Evolutionary conservation across 1,140 invertebrate species (phyloP), one percentile per base, ranked within the genome.

Genomic region (Gonatopus flavifemur): DNA sequence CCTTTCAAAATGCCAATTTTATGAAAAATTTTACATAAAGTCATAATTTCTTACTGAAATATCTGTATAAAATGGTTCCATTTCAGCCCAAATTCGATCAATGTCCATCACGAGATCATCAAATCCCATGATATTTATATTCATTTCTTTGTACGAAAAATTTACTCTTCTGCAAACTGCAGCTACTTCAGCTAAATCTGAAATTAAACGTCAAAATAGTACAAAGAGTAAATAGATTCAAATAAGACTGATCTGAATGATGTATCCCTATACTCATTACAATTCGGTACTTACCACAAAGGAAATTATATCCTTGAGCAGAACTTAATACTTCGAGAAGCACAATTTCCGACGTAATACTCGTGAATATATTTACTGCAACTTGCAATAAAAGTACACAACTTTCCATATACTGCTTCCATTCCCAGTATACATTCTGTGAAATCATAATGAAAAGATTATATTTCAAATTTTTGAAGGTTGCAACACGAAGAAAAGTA

Each of bases 321-420:
- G 81, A 80, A 36, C 69, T 68, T 38, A 86, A 67, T 20, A 86
- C 79, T 71, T 85, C 83, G 40, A 76, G 74, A 49, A 84, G 74
- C 35, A 84, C 77, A 28, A 67, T 60, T 53, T 82, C 80, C 15
- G 79, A 81, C 25, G 75, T 80, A 40, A 83, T 81, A 36, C 70
- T 79, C 49, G 79, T 80, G 59, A 85, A 84, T 42, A 82, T 75
- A 53, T 76, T 80, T 33, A 79, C 80, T 25, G 83, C 81, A 36
- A 81, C 66, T 62, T 78, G 77, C 22, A 85, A 65, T 32, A 84
- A 64, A 28, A 76, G 56, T 32, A 78, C 66, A 66, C 82, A 83
- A 38, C 78, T 80, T 62, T 81, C 74, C 64, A 86, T 77, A 58
- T 84, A 85, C 33, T 80, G 77, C 52, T 79, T 78, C 84, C 84